Evolutionary conservation across 1,140 invertebrate species (phyloP).

Genomic region (Aphis craccivora): DNA sequence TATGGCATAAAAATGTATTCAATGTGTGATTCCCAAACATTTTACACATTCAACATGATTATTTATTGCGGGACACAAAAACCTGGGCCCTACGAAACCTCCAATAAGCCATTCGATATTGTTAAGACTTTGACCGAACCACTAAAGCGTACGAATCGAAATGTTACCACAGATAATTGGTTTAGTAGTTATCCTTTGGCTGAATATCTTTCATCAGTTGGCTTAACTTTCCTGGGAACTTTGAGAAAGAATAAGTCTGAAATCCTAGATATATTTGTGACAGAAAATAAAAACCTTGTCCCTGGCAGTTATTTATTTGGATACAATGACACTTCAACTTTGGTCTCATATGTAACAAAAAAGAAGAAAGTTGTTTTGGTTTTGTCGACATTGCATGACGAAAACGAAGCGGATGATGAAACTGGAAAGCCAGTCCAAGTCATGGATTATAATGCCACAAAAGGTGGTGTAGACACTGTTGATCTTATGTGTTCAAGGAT

Average conservation of each 20-base stretch:
- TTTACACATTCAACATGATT: constrained; percentile 62
- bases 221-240: constrained; percentile 61
- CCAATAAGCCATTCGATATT: constrained; percentile 57
- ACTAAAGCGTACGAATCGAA: constrained; percentile 61
- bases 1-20: constrained; percentile 62
- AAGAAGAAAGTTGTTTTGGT: constrained; percentile 43
- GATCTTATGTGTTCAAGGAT: constrained; percentile 54
- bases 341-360: constrained; percentile 26
- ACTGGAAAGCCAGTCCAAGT: constrained; percentile 64
- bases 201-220: constrained; percentile 61
- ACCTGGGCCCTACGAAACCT: constrained; percentile 38
- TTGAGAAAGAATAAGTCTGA: constrained; percentile 62
- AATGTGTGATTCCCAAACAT: constrained; percentile 35
- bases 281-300: not conserved
- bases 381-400: constrained; percentile 38
- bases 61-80: constrained; percentile 60
- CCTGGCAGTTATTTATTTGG: constrained; percentile 27
- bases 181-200: constrained; percentile 62
- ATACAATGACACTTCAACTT: not conserved
- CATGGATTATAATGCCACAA: constrained; percentile 62
- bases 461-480: constrained; percentile 39
- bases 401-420: constrained; percentile 22
- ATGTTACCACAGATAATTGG: constrained; percentile 64
- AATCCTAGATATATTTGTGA: not conserved
- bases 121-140: constrained; percentile 59